Evolutionary conservation across 92 coral and sea anemone species (phyloP), one percentile per base, ranked within the genome.

Genomic region (Actinostola sp.): DNA sequence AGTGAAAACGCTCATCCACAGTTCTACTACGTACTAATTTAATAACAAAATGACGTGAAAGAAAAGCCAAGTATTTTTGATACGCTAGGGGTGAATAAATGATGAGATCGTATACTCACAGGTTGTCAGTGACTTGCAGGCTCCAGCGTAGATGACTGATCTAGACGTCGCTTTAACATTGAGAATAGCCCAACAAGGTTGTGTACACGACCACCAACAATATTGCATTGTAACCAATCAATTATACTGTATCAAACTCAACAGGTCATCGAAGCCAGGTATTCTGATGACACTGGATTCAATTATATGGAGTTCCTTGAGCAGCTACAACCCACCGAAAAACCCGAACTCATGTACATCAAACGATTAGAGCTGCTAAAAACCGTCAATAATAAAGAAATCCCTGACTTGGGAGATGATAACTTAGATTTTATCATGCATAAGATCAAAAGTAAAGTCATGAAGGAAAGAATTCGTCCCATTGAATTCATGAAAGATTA

Each of bases 401-500:
- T 95, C 88, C 97, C 99, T 12, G 99, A 95, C 46, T 79, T 81
- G 51, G 93, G 99, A 12, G 84, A 82, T 14, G 89, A 88, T 39
- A 82, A 88, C 57, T 56, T 88, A 15, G 92, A 78, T 42, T 66
- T 57, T 24, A 91, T 94, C 74, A 82, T 94, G 91, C 84, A 91
- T 55, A 89, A 92, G 79, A 91, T 94, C 30, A 94, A 94, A 57
- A 67, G 87, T 44, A 84, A 84, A 77, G 96, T 94, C 41, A 89
- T 94, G 89, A 94, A 94, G 69, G 98, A 94, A 66, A 85, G 98
- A 14, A 81, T 94, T 53, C 89, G 98, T 20, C 90, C 92, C 26
- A 43, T 80, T 26, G 98, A 94, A 68, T 94, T 92, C 75, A 85
- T 91, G 85, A 86, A 76, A 44, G 98, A 94, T 67, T 94, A 94